Base-by-base conservation (phyloP, 2,797 vertebrate genomes). In the Sebastolobus alascanus region DNA sequence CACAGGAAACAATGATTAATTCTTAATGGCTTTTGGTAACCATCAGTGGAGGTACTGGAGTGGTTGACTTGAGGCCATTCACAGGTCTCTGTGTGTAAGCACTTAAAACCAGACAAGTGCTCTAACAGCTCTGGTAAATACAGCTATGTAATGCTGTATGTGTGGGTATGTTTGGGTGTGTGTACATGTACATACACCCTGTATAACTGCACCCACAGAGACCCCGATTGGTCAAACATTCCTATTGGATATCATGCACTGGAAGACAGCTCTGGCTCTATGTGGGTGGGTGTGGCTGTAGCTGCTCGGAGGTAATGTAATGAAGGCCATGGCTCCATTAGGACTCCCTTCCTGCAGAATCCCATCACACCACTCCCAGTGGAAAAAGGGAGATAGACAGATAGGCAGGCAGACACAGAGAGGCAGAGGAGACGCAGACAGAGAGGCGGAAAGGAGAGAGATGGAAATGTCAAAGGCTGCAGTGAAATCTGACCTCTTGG, bases 261-360 rank as follows among this genome's bases (percentile, higher is more conserved):
- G 56, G 35, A 75, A 73, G 65, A 71, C 50, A 72, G 73, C 61
- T 79, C 65, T 68, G 55, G 56, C 65, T 68, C 13, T 35, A 20
- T 60, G 79, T 63, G 72, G 29, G 63, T 60, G 38, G 40, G 43
- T 52, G 76, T 52, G 68, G 50, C 67, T 72, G 85, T 66, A 33
- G 77, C 71, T 87, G 56, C 69, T 83, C 68, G 74, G 82, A 88
- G 84, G 73, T 95, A 95, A 95, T 95, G 91, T 88, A 93, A 95
- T 96, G 90, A 95, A 91, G 86, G 80, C 87, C 85, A 64, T 65
- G 85, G 81, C 79, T 93, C 93, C 93, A 95, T 95, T 95, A 94
- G 74, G 83, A 84, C 80, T 88, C 85, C 64, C 85, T 94, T 95
- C 92, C 94, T 95, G 93, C 83, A 91, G 68, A 84, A 90, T 88